Conservation (phyloP, 2,888 invertebrate genomes). For the Ashinkailepas kermadecensis region DNA sequence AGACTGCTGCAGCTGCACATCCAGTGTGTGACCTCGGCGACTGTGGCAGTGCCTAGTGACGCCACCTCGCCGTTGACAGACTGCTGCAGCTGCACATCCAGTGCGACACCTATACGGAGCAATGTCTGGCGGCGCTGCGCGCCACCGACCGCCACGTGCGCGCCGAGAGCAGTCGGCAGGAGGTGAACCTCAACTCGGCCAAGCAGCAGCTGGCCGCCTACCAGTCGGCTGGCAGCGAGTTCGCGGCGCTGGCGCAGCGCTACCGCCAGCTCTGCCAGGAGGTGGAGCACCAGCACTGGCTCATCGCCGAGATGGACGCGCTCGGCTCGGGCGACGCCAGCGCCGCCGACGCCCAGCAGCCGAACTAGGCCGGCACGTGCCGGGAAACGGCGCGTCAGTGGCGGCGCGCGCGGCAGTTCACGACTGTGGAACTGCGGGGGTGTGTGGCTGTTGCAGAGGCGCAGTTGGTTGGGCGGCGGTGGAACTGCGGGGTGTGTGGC, state of each 20-base stretch:
- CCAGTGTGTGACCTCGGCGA: too few species aligned
- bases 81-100: slow-evolving; percentile 56
- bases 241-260: slow-evolving; percentile 45
- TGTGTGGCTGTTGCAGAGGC: too few species aligned
- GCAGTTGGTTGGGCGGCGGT: too few species aligned
- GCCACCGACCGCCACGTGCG: slow-evolving; percentile 69
- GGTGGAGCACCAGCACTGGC: slow-evolving; percentile 43
- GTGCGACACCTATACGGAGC: slow-evolving; percentile 73
- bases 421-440: too few species aligned
- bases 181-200: background rate
- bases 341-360: background rate
- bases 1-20: too few species aligned
- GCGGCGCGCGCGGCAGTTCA: too few species aligned
- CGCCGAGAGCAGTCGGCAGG: slow-evolving; percentile 58
- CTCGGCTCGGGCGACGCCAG: slow-evolving; percentile 30
- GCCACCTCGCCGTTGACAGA: background rate
- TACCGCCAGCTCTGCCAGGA: slow-evolving; percentile 83
- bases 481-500: too few species aligned
- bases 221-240: background rate
- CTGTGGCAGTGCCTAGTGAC: too few species aligned
- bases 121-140: slow-evolving; percentile 61
- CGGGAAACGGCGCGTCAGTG: too few species aligned
- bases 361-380: background rate
- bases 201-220: slow-evolving; percentile 9
- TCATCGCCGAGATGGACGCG: slow-evolving; percentile 30